Base-by-base conservation (phyloP, 2,797 vertebrate genomes). In the Spinus olivaceus region DNA sequence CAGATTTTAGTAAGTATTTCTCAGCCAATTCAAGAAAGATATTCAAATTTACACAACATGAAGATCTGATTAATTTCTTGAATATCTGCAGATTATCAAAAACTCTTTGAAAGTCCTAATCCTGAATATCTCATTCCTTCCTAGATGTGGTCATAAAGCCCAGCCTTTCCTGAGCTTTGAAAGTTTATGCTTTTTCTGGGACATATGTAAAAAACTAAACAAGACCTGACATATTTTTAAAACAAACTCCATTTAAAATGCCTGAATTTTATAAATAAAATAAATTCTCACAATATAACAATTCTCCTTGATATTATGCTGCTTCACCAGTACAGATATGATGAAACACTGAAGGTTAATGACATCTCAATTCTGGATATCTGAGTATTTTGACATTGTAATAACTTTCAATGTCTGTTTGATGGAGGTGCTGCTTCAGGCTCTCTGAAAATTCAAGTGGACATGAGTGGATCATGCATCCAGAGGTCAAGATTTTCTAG, bases 261-360 rank as follows among this genome's bases (percentile, higher is more conserved):
- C 5, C 17, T 46, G 24, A 4, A 4, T 76, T 90, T 47, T 54
- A 20, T 12, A 77, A 74, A 10, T 32, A 64, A 47, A 32, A 53
- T 0, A 54, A 14, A 13, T 7, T 21, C n/a, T 73, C 11, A 21
- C 0, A 0, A 37, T 10, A 20, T 6, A 69, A 32, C 3, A 50
- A 28, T 56, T 39, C 5, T 60, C 20, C 24, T 73, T 73, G 33
- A 18, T 50, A 60, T 61, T 59, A 21, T 19, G 14, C 12, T 88
- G 27, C 22, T 50, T 65, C 35, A 65, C 10, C 21, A 12, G 8
- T 20, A 51, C 7, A 60, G 3, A 6, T 46, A 6, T 8, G 35
- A 71, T 21, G 56, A 76, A 72, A 66, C 5, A n/a, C 0, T 39
- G 60, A 85, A 73, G 11, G 46, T 42, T 66, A 46, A 21, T 23